Conservation (phyloP, 2,888 invertebrate genomes). For the Phyto melanocephala region DNA sequence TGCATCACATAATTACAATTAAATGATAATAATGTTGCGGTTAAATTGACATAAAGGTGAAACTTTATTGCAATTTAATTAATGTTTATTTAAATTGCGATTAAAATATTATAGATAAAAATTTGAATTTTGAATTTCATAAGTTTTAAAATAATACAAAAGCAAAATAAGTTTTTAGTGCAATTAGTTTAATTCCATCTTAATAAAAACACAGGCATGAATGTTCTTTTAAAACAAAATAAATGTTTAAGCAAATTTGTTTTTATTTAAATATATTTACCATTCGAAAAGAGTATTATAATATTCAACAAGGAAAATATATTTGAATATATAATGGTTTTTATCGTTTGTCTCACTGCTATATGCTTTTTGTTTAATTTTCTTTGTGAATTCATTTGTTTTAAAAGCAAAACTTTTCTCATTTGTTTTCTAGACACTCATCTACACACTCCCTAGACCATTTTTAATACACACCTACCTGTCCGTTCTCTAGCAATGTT, state of each 20-base stretch:
- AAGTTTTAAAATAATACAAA: neutral
- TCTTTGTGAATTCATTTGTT: neutral
- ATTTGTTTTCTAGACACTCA: neutral
- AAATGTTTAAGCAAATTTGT: too few relatives aligned
- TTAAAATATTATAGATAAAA: neutral
- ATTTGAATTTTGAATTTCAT: neutral
- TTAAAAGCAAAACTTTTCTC: neutral
- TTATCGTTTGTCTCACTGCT: neutral
- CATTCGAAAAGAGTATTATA: neutral
- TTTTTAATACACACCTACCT: too few relatives aligned
- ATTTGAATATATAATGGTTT: neutral
- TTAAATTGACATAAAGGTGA: neutral
- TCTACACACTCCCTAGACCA: too few relatives aligned
- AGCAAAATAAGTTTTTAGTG: too few relatives aligned
- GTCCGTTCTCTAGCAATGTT: neutral
- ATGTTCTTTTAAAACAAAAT: neutral
- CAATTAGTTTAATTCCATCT: too few relatives aligned
- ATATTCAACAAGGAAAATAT: neutral
- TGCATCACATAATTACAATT: slow-evolving; percentile 9
- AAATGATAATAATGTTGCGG: slow-evolving; percentile 33
- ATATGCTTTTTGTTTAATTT: neutral
- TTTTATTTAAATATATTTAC: neutral
- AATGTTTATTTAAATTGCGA: neutral
- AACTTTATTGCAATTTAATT: neutral
- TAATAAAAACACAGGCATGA: too few relatives aligned